Evolutionary conservation across 2,113 vertebrate species (phyloP), one percentile per base, ranked within the genome.

Genomic region (Megaptera novaeangliae): DNA sequence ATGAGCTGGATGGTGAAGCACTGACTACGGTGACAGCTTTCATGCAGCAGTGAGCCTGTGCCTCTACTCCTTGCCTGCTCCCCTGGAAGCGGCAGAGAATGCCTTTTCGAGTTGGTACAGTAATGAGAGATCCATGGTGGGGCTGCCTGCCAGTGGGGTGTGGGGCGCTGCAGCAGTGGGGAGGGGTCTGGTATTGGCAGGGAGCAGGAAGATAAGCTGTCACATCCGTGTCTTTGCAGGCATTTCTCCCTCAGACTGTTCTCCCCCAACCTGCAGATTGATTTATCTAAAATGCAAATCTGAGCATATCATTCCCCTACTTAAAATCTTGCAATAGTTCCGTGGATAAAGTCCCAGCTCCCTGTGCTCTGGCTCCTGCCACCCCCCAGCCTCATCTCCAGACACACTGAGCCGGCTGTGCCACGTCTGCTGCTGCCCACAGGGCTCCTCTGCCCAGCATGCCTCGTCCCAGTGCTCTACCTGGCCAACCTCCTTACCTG

Each of bases 361-460:
- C 52, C 77, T 17, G 0, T 10, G 20, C 34, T 78, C 52, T 14
- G 15, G 44, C n/a, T 55, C 46, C 44, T 57, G 34, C n/a, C 39
- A n/a, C 52, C 31, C 31, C 10, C 21, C 39, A 21, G 44, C 72
- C 31, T 71, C 81, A 2, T 46, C 66, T 71, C 20, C 74, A 83
- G 92, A 41, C 21, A 4, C 39, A 2, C 2, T 13, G 29, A 94
- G 41, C 88, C 0, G 0, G 23, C 39, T 5, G 6, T 39, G 8
- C 84, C 41, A 0, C 0, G 0, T 13, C 83, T 3, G 0, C 4
- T 10, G 66, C 55, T 69, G 68, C 71, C 83, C 39, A 10, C 44
- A 1, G 8, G 1, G 3, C 15, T 18, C 6, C 34, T 84, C 82
- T 66, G 52, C 91, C 41, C 36, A 13, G 83, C 61, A 15, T 4